Evolutionary conservation across 2,797 vertebrate species (phyloP), one percentile per base, ranked within the genome.

Genomic region (Chelon auratus): DNA sequence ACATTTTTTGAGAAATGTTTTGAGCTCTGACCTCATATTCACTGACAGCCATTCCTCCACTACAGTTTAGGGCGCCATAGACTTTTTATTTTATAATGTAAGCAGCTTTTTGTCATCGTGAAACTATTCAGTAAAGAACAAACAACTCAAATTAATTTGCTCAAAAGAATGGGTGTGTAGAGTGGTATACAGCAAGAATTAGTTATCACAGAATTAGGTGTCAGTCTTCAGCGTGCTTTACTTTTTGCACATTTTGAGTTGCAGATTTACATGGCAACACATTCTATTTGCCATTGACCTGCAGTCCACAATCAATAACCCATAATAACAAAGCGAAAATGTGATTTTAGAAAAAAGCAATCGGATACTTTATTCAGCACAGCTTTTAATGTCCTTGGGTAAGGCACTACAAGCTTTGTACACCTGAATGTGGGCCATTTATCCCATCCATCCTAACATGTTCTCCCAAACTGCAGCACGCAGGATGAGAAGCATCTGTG

Each of bases 1-100:
- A 33, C 5, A 33, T 8, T 8, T 33, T 8, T 8, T 33, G 0
- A 47, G 55, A 24, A 45, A 48, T 7, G 60, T 22, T 78, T 43
- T 72, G 42, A 72, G 53, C 43, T 68, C 55, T 62, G 75, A 72
- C 77, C 64, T 61, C 9, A 8, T 68, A 64, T 12, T 47, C 3
- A 26, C 30, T 10, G 50, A 62, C 40, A 18, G 62, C 51, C 9
- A 42, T 15, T 42, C 53, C 20, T 62, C 40, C 53, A 17, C 11
- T 24, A 9, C 17, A 5, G 24, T 36, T 12, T 36, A 51, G 54
- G 14, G 40, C 0, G 17, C 42, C 42, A 14, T 43, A 6, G 42
- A 43, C 42, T 47, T 47, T 47, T 3, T 18, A 18, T 18, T 9
- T 7, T 3, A 9, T 47, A 5, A 47, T 3, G 3, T n/a, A 18